phyloP scores from a whole-genome alignment of 23 tunicate species.

The Halocynthia aurantium region DNA sequence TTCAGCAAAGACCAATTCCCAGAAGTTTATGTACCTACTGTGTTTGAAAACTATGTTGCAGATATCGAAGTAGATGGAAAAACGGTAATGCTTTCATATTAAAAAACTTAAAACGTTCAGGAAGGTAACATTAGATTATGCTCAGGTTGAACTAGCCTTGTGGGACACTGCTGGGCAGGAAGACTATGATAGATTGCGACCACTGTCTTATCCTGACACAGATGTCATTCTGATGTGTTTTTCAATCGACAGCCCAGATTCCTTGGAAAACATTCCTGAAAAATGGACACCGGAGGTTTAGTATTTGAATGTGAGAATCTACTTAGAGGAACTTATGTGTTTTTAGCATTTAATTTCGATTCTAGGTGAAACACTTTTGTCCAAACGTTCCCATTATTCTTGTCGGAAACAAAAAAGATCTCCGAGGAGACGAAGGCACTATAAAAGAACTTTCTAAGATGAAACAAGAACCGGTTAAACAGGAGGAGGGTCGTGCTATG shows the following conservation, averaged over 20 bases:
- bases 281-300: constrained; percentile 96
- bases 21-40: constrained; percentile 99
- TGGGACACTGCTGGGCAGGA: constrained; percentile 99
- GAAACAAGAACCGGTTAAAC: constrained; percentile 82
- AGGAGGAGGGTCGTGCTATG: constrained; percentile 92
- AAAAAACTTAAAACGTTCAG: too few relatives aligned
- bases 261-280: constrained; percentile 99
- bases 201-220: constrained; percentile 97
- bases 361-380: constrained; percentile 96
- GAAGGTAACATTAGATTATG: neutral
- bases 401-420: constrained; percentile 98
- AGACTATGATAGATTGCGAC: constrained; percentile 98
- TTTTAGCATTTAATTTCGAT: neutral
- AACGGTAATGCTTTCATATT: constrained; percentile 44
- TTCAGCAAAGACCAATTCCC: constrained; percentile 99
- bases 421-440: constrained; percentile 73
- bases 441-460: constrained; percentile 72
- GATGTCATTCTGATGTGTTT: constrained; percentile 99
- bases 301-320: neutral
- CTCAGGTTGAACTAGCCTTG: constrained; percentile 97
- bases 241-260: constrained; percentile 99
- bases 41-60: constrained; percentile 99
- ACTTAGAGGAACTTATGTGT: neutral
- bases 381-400: constrained; percentile 99
- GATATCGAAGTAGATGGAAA: constrained; percentile 98